Base-by-base conservation (phyloP, 1,140 invertebrate species). In the Drosophila persimilis region DNA sequence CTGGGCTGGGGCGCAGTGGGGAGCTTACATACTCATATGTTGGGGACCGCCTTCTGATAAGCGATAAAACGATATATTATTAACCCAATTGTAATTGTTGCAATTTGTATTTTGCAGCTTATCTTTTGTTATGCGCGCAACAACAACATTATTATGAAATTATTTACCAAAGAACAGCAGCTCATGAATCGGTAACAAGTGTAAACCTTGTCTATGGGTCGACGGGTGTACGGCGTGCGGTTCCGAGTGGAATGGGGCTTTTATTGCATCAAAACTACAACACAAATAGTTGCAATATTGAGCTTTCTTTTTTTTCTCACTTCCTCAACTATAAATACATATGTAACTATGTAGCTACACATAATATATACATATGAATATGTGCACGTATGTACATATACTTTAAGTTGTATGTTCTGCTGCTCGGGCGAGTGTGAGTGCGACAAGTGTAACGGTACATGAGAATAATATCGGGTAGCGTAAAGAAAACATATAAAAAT, bases 91-190 rank as follows among this genome's bases (percentile, higher is more conserved):
- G 83, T 69, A 86, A 88, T 88, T 89, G 83, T 88, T 88, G 78
- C 79, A 78, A 78, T 69, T 77, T 75, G 72, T 74, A 60, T 62
- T 46, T 46, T 58, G 47, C 50, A 58, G 83, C 83, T 83, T 83
- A 83, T 88, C 84, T 63, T 81, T 75, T 78, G 74, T 88, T 76
- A 78, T 59, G 74, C 54, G 47, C 63, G 79, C 83, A 88, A 83
- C 84, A 89, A 88, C 84, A 89, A 89, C 84, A 88, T 88, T 88
- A 88, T 88, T 88, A 86, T 86, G 84, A 86, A 86, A 86, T 86
- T 86, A 88, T 88, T 88, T 88, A 88, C 83, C 83, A 88, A 88
- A 64, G 83, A 88, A 88, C 83, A 88, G 83, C 75, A 89, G 83
- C 83, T 47, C 83, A 88, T 89, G 83, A 86, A 86, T 65, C 59